Conservation (phyloP, 2,797 vertebrate species). For the Trichosurus vulpecula region DNA sequence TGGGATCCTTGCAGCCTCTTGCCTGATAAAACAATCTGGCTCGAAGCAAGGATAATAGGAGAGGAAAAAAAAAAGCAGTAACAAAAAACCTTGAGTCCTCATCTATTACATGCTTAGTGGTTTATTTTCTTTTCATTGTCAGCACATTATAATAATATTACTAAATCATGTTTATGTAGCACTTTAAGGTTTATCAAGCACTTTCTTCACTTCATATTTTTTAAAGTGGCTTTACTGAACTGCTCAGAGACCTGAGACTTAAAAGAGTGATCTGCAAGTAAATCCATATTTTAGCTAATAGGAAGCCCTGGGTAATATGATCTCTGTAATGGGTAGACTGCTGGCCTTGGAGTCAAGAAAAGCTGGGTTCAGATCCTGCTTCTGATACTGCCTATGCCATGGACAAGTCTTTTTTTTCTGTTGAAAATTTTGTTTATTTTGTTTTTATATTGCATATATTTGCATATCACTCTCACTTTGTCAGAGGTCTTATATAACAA, state of each 20-base stretch:
- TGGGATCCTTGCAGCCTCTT: conserved; percentile 22
- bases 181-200: background rate
- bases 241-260: background rate
- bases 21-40: conserved; percentile 45
- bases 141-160: background rate
- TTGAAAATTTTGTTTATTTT: background rate
- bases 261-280: background rate
- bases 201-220: background rate
- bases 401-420: background rate
- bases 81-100: conserved; percentile 41
- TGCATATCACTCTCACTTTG: background rate
- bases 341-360: background rate
- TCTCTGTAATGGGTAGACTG: background rate
- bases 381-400: background rate
- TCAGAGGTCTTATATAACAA: background rate
- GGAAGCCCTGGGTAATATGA: background rate
- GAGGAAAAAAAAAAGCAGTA: conserved; percentile 27
- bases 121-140: conserved; percentile 20
- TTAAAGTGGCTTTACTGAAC: background rate
- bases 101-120: conserved; percentile 2
- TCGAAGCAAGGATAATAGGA: background rate
- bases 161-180: background rate
- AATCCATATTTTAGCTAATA: background rate
- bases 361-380: background rate
- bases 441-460: background rate